A percentile compares a stretch with the other conserved stretches of the same genome.
Conservation (phyloP, 92 coral and sea anemone species). For the Zoanthus gigantus region DNA sequence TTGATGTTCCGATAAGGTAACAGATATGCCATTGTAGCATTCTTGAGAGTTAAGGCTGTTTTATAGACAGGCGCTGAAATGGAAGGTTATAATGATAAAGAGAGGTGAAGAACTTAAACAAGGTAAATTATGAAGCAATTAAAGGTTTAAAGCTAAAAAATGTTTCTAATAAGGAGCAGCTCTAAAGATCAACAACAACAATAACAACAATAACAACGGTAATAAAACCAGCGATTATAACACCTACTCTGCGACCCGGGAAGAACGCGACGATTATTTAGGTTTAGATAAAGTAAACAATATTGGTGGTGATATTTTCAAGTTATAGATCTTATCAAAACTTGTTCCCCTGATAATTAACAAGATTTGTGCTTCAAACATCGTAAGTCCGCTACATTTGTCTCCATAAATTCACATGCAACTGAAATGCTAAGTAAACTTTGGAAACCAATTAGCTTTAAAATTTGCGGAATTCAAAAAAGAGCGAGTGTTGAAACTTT, state of each 20-base stretch:
- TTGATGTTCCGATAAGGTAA: background rate
- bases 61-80: background rate
- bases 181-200: background rate
- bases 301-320: background rate
- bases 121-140: background rate
- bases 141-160: background rate
- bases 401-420: background rate
- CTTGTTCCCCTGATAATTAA: background rate
- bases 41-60: background rate
- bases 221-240: background rate
- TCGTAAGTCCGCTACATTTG: background rate
- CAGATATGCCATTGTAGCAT: background rate
- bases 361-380: background rate
- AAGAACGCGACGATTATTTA: background rate
- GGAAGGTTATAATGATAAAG: background rate
- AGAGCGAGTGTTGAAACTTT: background rate
- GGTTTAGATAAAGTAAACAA: background rate
- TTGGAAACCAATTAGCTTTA: background rate
- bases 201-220: too few relatives aligned
- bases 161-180: background rate
- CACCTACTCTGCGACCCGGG: background rate
- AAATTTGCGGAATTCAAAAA: background rate
- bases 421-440: too few relatives aligned
- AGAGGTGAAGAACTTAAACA: background rate
- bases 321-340: conserved; percentile 26